Percentiles rank a stretch among this genome's conserved stretches.
phyloP scores from a whole-genome alignment of 2,888 invertebrate genomes.

The Cryptocephalus primarius region DNA sequence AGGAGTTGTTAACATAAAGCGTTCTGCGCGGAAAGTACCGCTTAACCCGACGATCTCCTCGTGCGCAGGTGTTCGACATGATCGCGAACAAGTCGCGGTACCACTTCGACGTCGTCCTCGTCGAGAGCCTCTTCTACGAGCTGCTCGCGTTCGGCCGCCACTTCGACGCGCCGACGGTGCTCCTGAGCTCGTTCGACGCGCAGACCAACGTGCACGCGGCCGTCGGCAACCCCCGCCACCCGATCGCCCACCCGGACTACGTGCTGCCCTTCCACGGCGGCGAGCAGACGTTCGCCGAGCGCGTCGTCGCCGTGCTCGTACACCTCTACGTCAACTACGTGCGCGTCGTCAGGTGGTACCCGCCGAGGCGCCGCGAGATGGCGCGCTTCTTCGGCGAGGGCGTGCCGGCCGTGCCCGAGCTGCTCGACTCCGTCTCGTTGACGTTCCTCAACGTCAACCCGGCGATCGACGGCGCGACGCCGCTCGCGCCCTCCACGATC shows the following conservation, averaged over 20 bases:
- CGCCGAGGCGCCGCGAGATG: constrained; percentile 6
- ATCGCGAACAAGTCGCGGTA: too few species aligned
- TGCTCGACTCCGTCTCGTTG: constrained; percentile 21
- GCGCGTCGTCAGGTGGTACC: neutral
- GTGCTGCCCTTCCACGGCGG: constrained; percentile 10
- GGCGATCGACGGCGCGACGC: constrained; percentile 20
- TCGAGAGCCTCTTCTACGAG: constrained; percentile 13
- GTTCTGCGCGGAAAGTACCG: too few species aligned
- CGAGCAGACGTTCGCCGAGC: constrained; percentile 30
- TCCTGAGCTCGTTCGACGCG: constrained; percentile 15
- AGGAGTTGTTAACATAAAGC: too few species aligned
- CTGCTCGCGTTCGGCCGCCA: constrained; percentile 15
- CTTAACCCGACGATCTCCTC: too few species aligned
- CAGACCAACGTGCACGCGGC: constrained; percentile 5
- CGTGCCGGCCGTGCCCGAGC: constrained; percentile 15
- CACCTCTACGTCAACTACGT: constrained; percentile 1
- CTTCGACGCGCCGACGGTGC: constrained; percentile 18
- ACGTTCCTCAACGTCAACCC: constrained; percentile 27
- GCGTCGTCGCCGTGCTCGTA: constrained; percentile 13
- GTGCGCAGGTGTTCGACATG: too few species aligned
- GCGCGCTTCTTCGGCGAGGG: constrained; percentile 19
- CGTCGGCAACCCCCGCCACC: constrained; percentile 17
- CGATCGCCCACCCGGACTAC: constrained; percentile 14
- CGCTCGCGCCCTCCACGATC: constrained; percentile 24
- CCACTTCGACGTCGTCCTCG: constrained; percentile 19